Evolutionary conservation across 2,113 vertebrate species (phyloP).

Genomic region (Guaruba guarouba): DNA sequence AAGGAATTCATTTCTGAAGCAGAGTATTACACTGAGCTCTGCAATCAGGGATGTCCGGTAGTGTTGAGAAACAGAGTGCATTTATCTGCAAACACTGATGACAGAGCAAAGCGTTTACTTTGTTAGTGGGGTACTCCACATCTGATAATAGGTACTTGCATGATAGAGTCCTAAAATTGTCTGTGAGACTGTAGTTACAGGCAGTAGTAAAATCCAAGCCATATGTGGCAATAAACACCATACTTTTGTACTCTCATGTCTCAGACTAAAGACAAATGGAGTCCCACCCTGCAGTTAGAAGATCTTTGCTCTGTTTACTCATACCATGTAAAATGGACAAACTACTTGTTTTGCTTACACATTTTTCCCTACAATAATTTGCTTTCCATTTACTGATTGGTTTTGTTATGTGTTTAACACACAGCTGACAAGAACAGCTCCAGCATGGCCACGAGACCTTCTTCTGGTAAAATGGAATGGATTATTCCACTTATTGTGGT

Average conservation of each 20-base stretch:
- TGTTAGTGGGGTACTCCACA: background rate
- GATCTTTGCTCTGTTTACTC: constrained; percentile 43
- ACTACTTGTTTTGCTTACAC: constrained; percentile 1
- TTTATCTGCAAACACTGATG: constrained; percentile 20
- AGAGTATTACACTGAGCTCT: background rate
- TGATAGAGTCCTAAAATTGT: background rate
- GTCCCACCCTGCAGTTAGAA: constrained; percentile 26
- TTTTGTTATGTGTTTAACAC: constrained; percentile 48
- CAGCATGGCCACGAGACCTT: constrained; percentile 81
- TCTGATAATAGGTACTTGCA: constrained; percentile 31
- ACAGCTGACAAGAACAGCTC: constrained; percentile 82
- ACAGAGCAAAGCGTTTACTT: background rate
- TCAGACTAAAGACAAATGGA: constrained; percentile 49
- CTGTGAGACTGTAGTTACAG: constrained; percentile 29
- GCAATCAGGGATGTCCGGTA: constrained; percentile 18
- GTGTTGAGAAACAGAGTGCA: background rate
- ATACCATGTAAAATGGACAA: constrained; percentile 31
- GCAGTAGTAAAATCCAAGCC: constrained; percentile 48
- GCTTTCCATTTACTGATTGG: background rate
- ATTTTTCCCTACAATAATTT: background rate
- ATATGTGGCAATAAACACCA: constrained; percentile 56
- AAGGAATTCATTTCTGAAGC: constrained; percentile 40
- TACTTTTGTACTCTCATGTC: constrained; percentile 45
- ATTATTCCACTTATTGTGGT: constrained; percentile 95
- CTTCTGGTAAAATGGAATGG: constrained; percentile 92